These are phyloP conservation scores for Scolanthus callimorphus DNA, from an alignment of 92 coral and sea anemone genomes.

Conservation along the genomic window DNA sequence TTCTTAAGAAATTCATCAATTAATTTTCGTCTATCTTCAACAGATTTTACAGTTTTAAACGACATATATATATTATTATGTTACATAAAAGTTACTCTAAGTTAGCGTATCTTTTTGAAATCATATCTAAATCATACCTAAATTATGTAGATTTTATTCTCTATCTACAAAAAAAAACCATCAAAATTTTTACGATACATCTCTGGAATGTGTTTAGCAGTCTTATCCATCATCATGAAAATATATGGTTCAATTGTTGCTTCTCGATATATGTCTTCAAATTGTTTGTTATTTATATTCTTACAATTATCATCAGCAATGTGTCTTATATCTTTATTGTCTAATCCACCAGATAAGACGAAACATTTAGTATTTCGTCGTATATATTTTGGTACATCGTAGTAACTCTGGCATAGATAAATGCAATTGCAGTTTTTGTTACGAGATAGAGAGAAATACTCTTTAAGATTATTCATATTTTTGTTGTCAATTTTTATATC, in stretches of 20 bases:
- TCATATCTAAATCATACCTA: not conserved
- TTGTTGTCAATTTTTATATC: conserved; percentile 19
- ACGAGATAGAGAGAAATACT: conserved; percentile 13
- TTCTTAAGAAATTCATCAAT: not conserved
- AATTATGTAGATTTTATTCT: not conserved
- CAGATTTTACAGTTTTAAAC: conserved; percentile 1
- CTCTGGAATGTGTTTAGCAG: conserved; percentile 13
- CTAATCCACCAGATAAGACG: conserved; percentile 13
- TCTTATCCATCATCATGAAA: conserved; percentile 16
- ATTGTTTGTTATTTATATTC: conserved; percentile 9
- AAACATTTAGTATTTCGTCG: conserved; percentile 18
- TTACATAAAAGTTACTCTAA: conserved; percentile 4
- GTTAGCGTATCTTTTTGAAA: conserved; percentile 2
- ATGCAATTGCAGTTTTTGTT: conserved; percentile 14
- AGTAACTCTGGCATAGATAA: conserved; percentile 7
- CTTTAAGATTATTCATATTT: conserved; percentile 20
- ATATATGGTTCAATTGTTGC: conserved; percentile 17
- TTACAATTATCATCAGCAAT: conserved; percentile 13
- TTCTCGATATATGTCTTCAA: conserved; percentile 14
- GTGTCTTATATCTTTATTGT: conserved; percentile 10
- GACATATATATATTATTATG: not conserved
- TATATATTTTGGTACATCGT: conserved; percentile 15
- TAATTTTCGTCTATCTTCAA: not conserved
- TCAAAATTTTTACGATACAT: conserved; percentile 20
- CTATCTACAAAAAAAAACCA: conserved; percentile 7